Evolutionary conservation across 2,113 vertebrate genomes (phyloP), one percentile per base, ranked within the genome.

Genomic region (Alligator sinensis): DNA sequence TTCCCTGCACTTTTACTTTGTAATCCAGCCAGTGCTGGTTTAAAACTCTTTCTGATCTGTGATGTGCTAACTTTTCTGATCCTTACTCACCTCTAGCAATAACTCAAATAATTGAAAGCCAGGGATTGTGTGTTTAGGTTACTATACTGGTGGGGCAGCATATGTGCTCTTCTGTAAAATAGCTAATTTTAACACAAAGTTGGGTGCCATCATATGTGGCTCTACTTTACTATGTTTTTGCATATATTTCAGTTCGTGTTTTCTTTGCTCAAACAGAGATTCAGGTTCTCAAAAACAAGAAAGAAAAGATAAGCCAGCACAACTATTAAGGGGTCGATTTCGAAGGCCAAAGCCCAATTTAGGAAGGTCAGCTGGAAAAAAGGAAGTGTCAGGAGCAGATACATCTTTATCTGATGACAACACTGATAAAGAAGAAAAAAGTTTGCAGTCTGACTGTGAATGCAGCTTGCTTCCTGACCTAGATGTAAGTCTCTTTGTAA

Each of bases 261-360:
- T 68, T 85, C 27, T 93, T 92, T 90, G 4, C 21, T 97, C 92
- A 96, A 90, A 21, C 82, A 98, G 98, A 85, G 92, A 77, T 57
- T 87, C 87, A 85, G 58, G 86, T 96, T 79, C 78, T 96, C 72
- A 54, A 64, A 91, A 97, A 80, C 30, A 87, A 81, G 82, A 98
- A 59, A 97, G 97, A 54, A 95, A 97, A 70, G n/a, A 80, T 11
- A 34, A 98, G 59, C 96, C 98, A 82, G 86, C 91, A 84, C 85
- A 58, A 80, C 96, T 98, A 28, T 92, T 97, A 25, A 98, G 97
- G 85, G 97, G 93, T 58, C 95, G 91, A 92, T 97, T 97, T 16
- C 97, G 97, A 72, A 98, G 91, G 91, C 97, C 97, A 34, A 96
- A 97, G 18, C 96, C 98, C 62, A 98, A 98, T 74, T 86, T 98